phyloP scores from a whole-genome alignment of 2,888 invertebrate species.

The Buathra laborator region DNA sequence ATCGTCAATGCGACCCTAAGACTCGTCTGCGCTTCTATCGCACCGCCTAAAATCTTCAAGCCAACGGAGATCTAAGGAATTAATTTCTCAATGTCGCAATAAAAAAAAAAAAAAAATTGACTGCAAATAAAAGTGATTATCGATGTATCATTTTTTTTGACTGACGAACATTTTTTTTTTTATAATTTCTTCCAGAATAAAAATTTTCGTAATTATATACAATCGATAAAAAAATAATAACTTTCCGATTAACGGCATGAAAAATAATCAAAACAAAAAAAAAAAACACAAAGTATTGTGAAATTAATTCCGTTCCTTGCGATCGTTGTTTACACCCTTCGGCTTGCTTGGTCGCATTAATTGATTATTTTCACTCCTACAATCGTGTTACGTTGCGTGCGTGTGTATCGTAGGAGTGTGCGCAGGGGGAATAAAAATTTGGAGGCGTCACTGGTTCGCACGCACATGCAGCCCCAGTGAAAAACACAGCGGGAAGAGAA shows the following conservation, averaged over 20 bases:
- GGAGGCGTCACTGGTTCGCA: constrained; percentile 60
- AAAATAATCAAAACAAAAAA: background rate
- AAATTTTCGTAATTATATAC: background rate
- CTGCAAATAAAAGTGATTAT: no score
- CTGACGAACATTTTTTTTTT: no score
- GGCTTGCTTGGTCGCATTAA: background rate
- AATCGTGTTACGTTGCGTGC: background rate
- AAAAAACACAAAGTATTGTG: background rate
- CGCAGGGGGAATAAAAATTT: constrained; percentile 47
- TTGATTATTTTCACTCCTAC: constrained; percentile 5
- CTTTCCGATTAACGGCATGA: background rate
- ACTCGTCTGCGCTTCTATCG: background rate
- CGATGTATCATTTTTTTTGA: no score
- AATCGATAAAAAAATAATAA: background rate
- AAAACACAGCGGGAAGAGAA: constrained; percentile 42
- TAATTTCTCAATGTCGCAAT: background rate
- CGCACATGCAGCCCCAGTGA: constrained; percentile 48
- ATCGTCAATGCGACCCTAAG: background rate
- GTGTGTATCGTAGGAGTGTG: background rate
- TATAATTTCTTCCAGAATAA: no score
- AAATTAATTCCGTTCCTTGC: background rate
- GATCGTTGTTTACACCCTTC: background rate
- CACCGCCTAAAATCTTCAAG: background rate
- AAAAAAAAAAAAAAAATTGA: background rate
- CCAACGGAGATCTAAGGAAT: background rate